These are phyloP conservation scores for Sarcophaga variegata DNA, from an alignment of 2,888 invertebrate species.

Conservation along the genomic window DNA sequence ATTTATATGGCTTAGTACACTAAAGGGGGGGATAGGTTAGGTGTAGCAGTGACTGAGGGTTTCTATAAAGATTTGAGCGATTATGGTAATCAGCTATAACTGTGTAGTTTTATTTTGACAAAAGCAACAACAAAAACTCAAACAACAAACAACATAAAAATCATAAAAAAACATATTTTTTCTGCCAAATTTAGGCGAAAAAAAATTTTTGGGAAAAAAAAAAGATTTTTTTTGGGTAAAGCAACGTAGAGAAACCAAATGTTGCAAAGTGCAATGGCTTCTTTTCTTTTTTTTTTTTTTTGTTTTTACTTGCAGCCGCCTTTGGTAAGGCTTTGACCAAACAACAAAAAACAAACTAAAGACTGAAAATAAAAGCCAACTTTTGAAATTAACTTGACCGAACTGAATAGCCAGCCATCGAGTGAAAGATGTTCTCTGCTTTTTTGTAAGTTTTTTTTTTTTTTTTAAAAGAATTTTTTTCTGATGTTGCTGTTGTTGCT, in stretches of 20 bases:
- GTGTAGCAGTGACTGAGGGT: background rate
- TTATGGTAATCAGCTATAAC: conserved; percentile 4
- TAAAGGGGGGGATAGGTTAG: background rate
- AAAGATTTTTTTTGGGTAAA: conserved; percentile 3
- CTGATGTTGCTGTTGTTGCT: conserved; percentile 32
- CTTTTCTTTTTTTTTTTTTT: background rate
- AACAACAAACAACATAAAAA: conserved; percentile 2
- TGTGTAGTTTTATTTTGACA: conserved; percentile 12
- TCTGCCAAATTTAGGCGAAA: background rate
- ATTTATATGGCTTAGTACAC: background rate
- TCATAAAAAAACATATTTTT: too few relatives aligned
- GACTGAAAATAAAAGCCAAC: background rate
- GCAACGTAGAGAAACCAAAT: conserved; percentile 58
- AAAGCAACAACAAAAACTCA: background rate
- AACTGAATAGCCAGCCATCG: conserved; percentile 34
- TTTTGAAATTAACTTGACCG: conserved; percentile 48
- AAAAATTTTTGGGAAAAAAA: background rate
- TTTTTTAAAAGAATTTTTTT: conserved; percentile 45
- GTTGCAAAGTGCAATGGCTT: conserved; percentile 72
- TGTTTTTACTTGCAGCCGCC: conserved; percentile 34
- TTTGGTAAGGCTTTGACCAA: conserved; percentile 40
- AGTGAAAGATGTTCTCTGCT: conserved; percentile 65
- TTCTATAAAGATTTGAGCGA: background rate
- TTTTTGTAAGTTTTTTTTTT: conserved; percentile 17
- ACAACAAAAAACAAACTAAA: background rate